Evolutionary conservation across 2,797 vertebrate genomes (phyloP), one percentile per base, ranked within the genome.

Genomic region (Onychomys arenicola): DNA sequence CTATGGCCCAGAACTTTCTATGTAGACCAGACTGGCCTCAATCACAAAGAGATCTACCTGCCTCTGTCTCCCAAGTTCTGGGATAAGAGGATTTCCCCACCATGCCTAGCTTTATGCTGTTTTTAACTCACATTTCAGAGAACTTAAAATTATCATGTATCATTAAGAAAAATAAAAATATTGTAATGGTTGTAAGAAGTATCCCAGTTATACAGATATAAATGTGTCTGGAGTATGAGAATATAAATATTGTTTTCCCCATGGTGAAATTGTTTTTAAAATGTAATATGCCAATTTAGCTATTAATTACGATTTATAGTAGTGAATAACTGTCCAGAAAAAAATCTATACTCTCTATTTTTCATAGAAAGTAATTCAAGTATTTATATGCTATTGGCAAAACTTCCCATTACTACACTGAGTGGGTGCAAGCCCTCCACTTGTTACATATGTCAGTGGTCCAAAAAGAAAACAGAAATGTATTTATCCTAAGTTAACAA

Each of bases 391-490:
- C 8, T 67, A 83, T 32, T 69, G 5, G 2, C 71, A 25, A 95
- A 92, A 95, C 89, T 57, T 82, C 16, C 82, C 52, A 67, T 83
- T 89, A 94, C 29, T 52, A 77, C 37, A 78, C 8, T 75, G 32
- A 75, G 12, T 32, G 21, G 6, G 43, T 25, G 57, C 17, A 73
- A 83, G 27, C 21, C 49, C 16, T 43, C 46, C 21, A 94, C 67
- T 37, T n/a, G 17, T 78, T 92, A 90, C 63, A 57, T 78, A 49
- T 69, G 71, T 69, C 76, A 94, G 76, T 86, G 27, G 19, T 11
- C n/a, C 37, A 11, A 85, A 94, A 80, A 75, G 55, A 92, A 83
- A 95, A 93, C 55, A 21, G n/a, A 87, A 96, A 75, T 87, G 55
- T 21, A 82, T 78, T 75, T 91, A 23, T 93, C n/a, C 27, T 65